Base-by-base conservation (phyloP, 2,797 vertebrate genomes). In the Champsocephalus gunnari region DNA sequence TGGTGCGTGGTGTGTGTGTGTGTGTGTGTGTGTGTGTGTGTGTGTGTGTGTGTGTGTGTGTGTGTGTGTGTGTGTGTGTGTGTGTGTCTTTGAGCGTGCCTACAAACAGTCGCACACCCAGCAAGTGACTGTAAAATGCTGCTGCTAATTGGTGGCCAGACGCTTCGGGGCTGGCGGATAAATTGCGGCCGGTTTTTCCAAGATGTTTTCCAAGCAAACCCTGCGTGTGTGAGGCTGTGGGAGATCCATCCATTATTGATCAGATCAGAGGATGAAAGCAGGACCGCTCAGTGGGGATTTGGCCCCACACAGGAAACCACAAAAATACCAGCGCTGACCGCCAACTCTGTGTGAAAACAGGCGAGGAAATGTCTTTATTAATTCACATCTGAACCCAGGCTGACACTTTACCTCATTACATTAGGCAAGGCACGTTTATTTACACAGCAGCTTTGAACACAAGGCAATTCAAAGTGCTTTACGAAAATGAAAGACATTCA, bases 221-320 rank as follows among this genome's bases (percentile, higher is more conserved):
- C 89, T 88, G 91, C 91, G 90, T 90, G 78, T 75, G 78, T 75
- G 80, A 93, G 90, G 90, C 92, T 84, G 92, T 92, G 92, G 92
- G 94, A 94, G 93, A 93, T 92, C 92, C 92, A 95, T 95, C 87
- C 89, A 95, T 96, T 96, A 95, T 96, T 96, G 95, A 96, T 95
- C 89, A 87, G 80, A 92, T 92, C 87, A 86, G 86, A 82, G 92
- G 93, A 95, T 95, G 92, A 96, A 95, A 95, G 94, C 92, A 80
- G 71, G 63, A 88, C 83, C 19, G 43, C 92, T 86, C 92, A 90
- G 88, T 85, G 82, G 91, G 90, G 87, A 92, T 92, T 92, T 92
- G 89, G 89, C 89, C 91, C 78, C 89, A 86, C 79, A 66, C 75
- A 82, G 74, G 3, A 73, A 61, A 41, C 28, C 28, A 51, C 21